Conservation (phyloP, 2,888 invertebrate species). For the Escarpia spicata region DNA sequence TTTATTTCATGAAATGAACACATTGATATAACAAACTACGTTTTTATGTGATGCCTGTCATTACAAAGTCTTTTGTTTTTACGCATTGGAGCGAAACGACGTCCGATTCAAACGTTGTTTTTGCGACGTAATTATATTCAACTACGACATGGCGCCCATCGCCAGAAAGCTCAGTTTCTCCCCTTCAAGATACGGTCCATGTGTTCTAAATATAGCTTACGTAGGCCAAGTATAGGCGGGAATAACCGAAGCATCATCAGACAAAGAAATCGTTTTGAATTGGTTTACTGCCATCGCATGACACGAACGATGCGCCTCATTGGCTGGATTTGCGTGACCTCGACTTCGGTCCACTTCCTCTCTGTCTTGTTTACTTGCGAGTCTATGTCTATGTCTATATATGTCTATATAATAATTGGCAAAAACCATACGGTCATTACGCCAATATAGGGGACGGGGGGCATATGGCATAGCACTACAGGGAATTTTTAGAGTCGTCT, state of each 20-base stretch:
- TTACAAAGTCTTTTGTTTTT: background rate
- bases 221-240: no score
- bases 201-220: no score
- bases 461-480: no score
- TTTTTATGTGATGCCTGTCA: background rate
- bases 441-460: no score
- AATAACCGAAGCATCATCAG: no score
- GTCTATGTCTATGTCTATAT: background rate
- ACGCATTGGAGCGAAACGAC: background rate
- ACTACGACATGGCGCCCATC: background rate
- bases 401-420: no score
- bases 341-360: background rate
- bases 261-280: no score
- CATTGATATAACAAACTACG: no score
- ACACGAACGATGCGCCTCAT: background rate
- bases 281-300: background rate
- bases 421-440: no score
- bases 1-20: no score
- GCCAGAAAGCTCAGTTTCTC: background rate
- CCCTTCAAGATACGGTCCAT: background rate
- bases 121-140: background rate
- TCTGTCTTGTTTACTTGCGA: background rate
- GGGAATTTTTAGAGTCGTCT: no score
- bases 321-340: background rate
- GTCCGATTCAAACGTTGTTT: background rate